Percentiles rank a stretch among this genome's conserved stretches.
Conservation (phyloP, 2,888 invertebrate species). For the Colletes collaris region DNA sequence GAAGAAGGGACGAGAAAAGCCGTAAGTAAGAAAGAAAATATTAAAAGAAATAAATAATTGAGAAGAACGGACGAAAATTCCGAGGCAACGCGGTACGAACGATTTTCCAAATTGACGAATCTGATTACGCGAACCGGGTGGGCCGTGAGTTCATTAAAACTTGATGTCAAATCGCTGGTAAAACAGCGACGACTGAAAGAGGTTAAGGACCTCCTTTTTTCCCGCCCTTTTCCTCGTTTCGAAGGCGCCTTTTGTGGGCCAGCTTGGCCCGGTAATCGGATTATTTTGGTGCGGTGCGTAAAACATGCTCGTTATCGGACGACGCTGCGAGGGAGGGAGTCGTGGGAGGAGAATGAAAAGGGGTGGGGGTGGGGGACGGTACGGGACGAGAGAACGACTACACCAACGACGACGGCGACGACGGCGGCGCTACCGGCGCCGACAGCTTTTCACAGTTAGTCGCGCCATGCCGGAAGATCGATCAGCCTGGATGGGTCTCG, state of each 20-base stretch:
- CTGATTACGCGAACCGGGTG: slow-evolving; percentile 9
- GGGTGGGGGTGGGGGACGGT: neutral
- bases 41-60: neutral
- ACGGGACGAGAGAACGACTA: slow-evolving; percentile 6
- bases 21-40: no score
- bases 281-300: slow-evolving; percentile 72
- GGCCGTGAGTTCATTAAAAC: slow-evolving; percentile 50
- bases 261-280: slow-evolving; percentile 66
- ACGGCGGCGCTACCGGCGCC: slow-evolving; percentile 59
- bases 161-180: slow-evolving; percentile 30
- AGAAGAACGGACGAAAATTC: neutral
- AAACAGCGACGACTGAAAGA: slow-evolving; percentile 25
- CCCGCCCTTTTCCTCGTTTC: slow-evolving; percentile 20
- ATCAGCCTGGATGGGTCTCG: slow-evolving; percentile 61
- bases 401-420: slow-evolving; percentile 36
- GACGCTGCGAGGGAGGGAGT: slow-evolving; percentile 30
- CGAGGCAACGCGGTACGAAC: neutral
- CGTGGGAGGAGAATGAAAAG: neutral
- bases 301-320: slow-evolving; percentile 68
- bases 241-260: slow-evolving; percentile 34
- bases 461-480: slow-evolving; percentile 71
- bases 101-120: slow-evolving; percentile 14
- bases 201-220: slow-evolving; percentile 46
- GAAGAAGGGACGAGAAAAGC: no score
- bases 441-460: slow-evolving; percentile 71